Base-by-base conservation (phyloP, 2,888 invertebrate genomes). In the Drosophila dives region DNA sequence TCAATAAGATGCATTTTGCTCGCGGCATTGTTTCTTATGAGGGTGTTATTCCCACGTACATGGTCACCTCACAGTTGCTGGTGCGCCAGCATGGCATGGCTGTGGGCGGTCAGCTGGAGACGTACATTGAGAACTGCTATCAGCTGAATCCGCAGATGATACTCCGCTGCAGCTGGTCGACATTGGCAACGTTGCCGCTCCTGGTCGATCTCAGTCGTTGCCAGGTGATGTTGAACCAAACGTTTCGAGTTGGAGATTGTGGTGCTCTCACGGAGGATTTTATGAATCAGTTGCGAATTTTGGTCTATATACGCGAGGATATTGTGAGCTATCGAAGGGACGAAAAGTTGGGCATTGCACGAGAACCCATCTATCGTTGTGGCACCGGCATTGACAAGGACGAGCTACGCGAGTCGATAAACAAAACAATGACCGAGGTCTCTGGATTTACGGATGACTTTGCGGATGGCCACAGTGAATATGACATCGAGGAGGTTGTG, bases 401-500 rank as follows among this genome's bases (percentile, higher is more conserved):
- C 20, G 89, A 87, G 20, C 58, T 93, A 20, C 87, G 89, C 1
- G 91, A 92, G 42, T 86, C 83, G 3, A 89, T 93, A 4, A 84
- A 89, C 20, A 86, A 90, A 58, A 83, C 90, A 0, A 88, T 93
- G 90, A 92, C 92, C 0, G 91, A 92, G 72, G 82, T 92, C 4
- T 86, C 91, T 0, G 81, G 83, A 4, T 83, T 90, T 15, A 70
- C 72, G 3, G 90, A 91, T 34, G 69, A 77, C 17, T 90, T 86
- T 36, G 55, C 72, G 3, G 78, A 74, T 5, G 81, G 77, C 2
- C 83, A 78, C 2, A 76, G 76, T 3, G 88, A 87, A 20, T 82
- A 72, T 20, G 92, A 92, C 55, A 90, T 93, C 33, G 92, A 93
- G 83, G 89, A 90, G 23, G 91, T 92, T 17, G 80, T 93, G 20